Conservation (phyloP, 2,797 vertebrate species). For the Microctenopoma stevenorrisi region DNA sequence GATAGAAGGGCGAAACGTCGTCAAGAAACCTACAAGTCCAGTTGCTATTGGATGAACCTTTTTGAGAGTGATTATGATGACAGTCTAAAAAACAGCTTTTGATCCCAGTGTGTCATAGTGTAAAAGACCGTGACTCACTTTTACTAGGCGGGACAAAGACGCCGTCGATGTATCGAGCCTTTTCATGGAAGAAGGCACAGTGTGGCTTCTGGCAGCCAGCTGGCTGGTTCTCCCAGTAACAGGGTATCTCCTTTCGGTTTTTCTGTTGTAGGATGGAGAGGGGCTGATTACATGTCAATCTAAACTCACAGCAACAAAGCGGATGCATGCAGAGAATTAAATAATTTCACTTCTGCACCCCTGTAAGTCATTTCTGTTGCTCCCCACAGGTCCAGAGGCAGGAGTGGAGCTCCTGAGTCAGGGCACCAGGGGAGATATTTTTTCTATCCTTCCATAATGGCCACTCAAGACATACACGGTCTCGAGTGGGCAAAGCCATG, state of each 20-base stretch:
- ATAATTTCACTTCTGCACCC: background rate
- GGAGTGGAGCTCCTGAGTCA: slow-evolving; percentile 6
- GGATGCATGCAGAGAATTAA: background rate
- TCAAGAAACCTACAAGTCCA: too few relatives aligned
- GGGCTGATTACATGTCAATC: background rate
- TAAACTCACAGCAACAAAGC: background rate
- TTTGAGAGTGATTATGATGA: too few relatives aligned
- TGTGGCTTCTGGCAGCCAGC: slow-evolving; percentile 94
- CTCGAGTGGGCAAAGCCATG: slow-evolving; percentile 36
- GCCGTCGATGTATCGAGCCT: slow-evolving; percentile 89
- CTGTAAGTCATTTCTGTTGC: slow-evolving; percentile 8
- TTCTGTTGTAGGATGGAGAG: slow-evolving; percentile 80
- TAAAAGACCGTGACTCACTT: slow-evolving; percentile 77
- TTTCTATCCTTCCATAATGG: slow-evolving; percentile 33
- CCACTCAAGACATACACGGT: slow-evolving; percentile 38
- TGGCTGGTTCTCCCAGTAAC: slow-evolving; percentile 96
- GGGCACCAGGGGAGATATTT: slow-evolving; percentile 3
- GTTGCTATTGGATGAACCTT: too few relatives aligned
- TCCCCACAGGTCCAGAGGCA: slow-evolving; percentile 22
- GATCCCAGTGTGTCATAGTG: background rate
- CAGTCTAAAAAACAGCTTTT: background rate
- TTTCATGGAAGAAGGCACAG: slow-evolving; percentile 94
- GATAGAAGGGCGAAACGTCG: too few relatives aligned
- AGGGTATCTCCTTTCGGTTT: slow-evolving; percentile 92
- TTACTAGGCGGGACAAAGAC: slow-evolving; percentile 88